Conservation (phyloP, 2,113 vertebrate species). For the Gavialis gangeticus region DNA sequence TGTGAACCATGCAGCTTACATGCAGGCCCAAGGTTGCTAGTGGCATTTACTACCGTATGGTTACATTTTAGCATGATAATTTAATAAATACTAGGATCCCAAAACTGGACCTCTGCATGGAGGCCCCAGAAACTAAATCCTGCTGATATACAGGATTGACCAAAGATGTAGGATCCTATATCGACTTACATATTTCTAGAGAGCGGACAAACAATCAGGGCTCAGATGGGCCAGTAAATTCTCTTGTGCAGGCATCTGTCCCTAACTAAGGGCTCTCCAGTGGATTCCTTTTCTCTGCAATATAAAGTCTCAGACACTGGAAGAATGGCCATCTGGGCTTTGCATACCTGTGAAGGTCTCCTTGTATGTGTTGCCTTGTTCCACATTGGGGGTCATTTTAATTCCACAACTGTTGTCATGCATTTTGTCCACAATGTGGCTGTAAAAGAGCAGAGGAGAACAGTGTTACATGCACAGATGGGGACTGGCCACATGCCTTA, state of each 20-base stretch:
- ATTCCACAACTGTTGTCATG: constrained; percentile 88
- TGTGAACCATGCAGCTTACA: no score
- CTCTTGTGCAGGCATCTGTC: background rate
- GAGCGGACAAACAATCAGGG: background rate
- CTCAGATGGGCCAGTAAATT: background rate
- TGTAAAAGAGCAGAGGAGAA: constrained; percentile 53
- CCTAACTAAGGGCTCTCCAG: background rate
- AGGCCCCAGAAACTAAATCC: no score
- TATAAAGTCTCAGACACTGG: background rate
- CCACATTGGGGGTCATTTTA: constrained; percentile 84
- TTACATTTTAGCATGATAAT: no score
- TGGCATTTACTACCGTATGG: no score
- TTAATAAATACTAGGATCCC: no score
- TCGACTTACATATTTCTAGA: background rate
- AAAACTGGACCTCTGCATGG: no score
- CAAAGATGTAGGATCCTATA: rapidly evolving
- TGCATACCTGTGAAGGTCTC: constrained; percentile 92
- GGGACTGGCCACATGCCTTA: background rate
- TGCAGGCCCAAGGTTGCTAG: no score
- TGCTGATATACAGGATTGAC: background rate
- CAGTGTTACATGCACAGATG: background rate
- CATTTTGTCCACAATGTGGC: constrained; percentile 92
- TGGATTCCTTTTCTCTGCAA: background rate
- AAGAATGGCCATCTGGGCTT: background rate
- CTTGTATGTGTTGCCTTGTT: constrained; percentile 91